Percentiles rank a stretch among this genome's conserved stretches.
Conservation (phyloP, 2,113 vertebrate species). For the Leptodactylus fuscus region DNA sequence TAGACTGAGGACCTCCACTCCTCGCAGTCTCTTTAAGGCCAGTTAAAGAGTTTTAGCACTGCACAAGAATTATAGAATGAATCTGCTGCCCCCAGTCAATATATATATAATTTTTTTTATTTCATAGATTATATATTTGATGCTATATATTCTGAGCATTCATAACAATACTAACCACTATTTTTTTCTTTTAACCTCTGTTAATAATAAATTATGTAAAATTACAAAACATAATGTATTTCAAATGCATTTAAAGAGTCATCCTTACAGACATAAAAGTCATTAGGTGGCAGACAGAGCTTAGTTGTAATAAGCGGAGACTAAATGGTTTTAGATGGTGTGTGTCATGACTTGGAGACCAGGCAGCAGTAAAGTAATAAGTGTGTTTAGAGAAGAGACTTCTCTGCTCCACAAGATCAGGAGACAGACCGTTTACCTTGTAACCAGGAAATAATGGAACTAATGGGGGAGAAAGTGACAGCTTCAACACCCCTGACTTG, state of each 20-base stretch:
- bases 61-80: too few relatives aligned
- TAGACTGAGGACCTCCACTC: too few relatives aligned
- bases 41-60: too few relatives aligned
- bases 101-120: too few relatives aligned
- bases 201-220: background rate
- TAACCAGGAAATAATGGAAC: constrained; percentile 33
- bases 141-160: too few relatives aligned
- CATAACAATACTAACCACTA: too few relatives aligned
- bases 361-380: background rate
- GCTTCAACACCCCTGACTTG: constrained; percentile 38
- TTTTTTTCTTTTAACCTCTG: too few relatives aligned
- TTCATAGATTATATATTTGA: too few relatives aligned
- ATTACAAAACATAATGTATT: background rate
- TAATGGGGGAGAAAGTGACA: constrained; percentile 53
- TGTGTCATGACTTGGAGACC: constrained; percentile 10
- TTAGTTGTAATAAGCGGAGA: constrained; percentile 28
- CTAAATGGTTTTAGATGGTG: constrained; percentile 13
- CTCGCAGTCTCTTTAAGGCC: too few relatives aligned
- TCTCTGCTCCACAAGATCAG: constrained; percentile 6
- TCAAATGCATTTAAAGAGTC: background rate
- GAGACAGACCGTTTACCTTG: constrained; percentile 27
- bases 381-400: constrained; percentile 37
- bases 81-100: too few relatives aligned
- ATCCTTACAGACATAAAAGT: constrained; percentile 14
- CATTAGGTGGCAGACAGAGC: constrained; percentile 37